Evolutionary conservation across 2,888 invertebrate species (phyloP).

Genomic region (Drosophila aldrichi): DNA sequence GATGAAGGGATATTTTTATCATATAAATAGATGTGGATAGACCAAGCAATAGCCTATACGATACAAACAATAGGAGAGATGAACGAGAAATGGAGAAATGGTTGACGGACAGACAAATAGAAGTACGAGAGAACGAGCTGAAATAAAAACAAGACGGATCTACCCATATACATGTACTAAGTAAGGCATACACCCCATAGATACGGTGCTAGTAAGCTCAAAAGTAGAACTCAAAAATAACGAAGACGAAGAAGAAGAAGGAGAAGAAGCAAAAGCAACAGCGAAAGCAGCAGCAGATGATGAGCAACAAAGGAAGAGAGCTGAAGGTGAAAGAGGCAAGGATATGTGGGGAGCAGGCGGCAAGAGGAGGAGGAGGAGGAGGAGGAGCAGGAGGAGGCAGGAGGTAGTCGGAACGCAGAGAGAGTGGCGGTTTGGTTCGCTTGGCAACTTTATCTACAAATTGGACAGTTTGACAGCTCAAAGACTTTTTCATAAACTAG

Average conservation of each 20-base stretch:
- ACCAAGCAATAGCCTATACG: no score
- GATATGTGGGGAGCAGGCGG: not conserved
- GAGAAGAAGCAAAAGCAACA: slow-evolving; percentile 23
- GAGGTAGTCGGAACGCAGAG: not conserved
- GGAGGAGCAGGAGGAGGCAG: not conserved
- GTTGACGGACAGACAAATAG: not conserved
- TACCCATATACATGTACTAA: not conserved
- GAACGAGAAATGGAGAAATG: not conserved
- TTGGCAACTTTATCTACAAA: slow-evolving; percentile 73
- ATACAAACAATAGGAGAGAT: no score
- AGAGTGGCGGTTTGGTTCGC: slow-evolving; percentile 10
- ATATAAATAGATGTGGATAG: no score
- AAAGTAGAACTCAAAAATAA: slow-evolving; percentile 25
- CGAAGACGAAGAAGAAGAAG: slow-evolving; percentile 29
- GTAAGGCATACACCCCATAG: not conserved
- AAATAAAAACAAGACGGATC: not conserved
- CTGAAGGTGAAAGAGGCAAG: not conserved
- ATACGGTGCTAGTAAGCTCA: not conserved
- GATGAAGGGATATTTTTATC: no score
- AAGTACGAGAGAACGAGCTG: not conserved
- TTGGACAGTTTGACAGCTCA: slow-evolving; percentile 74
- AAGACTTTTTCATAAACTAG: slow-evolving; percentile 75
- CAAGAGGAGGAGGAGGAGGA: not conserved
- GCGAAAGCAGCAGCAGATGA: slow-evolving; percentile 10
- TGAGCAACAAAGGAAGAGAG: slow-evolving; percentile 33